These are phyloP conservation scores for Palythoa heliodiscus DNA, from an alignment of 92 coral and sea anemone species.

Conservation along the genomic window DNA sequence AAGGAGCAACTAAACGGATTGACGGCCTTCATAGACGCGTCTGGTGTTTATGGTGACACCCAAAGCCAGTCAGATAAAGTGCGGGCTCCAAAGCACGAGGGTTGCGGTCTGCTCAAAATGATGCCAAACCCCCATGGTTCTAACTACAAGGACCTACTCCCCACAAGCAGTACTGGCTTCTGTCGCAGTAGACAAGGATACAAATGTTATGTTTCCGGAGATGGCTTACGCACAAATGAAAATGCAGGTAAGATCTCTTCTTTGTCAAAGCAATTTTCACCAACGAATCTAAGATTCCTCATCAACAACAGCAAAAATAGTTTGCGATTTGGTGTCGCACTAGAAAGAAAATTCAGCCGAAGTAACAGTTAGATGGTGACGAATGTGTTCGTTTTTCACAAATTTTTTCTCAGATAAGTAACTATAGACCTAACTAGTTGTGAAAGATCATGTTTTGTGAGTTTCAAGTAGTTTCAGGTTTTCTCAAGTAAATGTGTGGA, in stretches of 20 bases:
- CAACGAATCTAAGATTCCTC: too few relatives aligned
- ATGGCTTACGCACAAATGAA: slow-evolving; percentile 56
- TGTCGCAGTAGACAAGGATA: slow-evolving; percentile 39
- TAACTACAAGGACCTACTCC: slow-evolving; percentile 30
- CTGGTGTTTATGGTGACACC: slow-evolving; percentile 58
- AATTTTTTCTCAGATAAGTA: too few relatives aligned
- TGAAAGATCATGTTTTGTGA: too few relatives aligned
- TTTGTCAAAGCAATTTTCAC: background rate
- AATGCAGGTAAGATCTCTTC: slow-evolving; percentile 48
- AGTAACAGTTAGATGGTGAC: too few relatives aligned
- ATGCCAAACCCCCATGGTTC: slow-evolving; percentile 24
- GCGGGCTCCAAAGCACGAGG: slow-evolving; percentile 5
- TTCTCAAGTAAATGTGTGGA: too few relatives aligned
- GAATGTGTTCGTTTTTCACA: too few relatives aligned
- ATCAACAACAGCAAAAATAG: too few relatives aligned
- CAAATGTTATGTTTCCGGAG: slow-evolving; percentile 59
- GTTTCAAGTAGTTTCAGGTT: too few relatives aligned
- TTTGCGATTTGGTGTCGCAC: too few relatives aligned
- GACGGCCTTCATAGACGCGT: slow-evolving; percentile 66
- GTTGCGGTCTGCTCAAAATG: slow-evolving; percentile 39
- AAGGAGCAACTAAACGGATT: slow-evolving; percentile 61
- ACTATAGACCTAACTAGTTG: too few relatives aligned
- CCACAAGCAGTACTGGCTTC: slow-evolving; percentile 14
- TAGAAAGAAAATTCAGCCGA: too few relatives aligned
- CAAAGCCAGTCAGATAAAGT: slow-evolving; percentile 16